A percentile compares a stretch with the other conserved stretches of the same genome.
Conservation (phyloP, 2,888 invertebrate species). For the Ectropis crepuscularia region DNA sequence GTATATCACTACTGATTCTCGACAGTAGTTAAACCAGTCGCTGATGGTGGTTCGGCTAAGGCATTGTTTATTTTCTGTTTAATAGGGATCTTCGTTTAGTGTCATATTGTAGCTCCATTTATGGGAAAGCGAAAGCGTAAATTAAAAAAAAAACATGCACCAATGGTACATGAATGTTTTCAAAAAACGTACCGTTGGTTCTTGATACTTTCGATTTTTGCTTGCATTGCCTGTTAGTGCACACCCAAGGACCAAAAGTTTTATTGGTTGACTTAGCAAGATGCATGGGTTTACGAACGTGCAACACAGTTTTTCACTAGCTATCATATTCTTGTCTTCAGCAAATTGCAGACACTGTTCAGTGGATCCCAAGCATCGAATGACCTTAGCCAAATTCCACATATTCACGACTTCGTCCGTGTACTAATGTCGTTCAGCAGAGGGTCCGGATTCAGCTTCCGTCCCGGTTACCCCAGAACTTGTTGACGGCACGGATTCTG, state of each 20-base stretch:
- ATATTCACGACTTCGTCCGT: too few relatives aligned
- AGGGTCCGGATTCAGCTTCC: background rate
- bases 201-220: background rate
- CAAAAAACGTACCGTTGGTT: constrained; percentile 5
- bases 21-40: constrained; percentile 1
- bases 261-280: background rate
- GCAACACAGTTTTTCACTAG: background rate
- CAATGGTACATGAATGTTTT: background rate
- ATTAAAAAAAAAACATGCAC: constrained; percentile 1
- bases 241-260: background rate
- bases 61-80: background rate
- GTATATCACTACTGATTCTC: background rate
- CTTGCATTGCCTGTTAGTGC: constrained; percentile 1
- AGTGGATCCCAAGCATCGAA: too few relatives aligned
- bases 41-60: background rate
- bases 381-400: too few relatives aligned
- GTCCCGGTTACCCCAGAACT: background rate
- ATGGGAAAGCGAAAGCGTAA: background rate
- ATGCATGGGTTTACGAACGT: background rate
- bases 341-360: background rate
- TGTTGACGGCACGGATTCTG: constrained; percentile 1
- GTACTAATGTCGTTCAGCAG: background rate
- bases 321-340: background rate
- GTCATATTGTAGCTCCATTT: constrained; percentile 1
- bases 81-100: too few relatives aligned